phyloP scores from a whole-genome alignment of 2,113 vertebrate species.

The Andinoacara biseriatus region DNA sequence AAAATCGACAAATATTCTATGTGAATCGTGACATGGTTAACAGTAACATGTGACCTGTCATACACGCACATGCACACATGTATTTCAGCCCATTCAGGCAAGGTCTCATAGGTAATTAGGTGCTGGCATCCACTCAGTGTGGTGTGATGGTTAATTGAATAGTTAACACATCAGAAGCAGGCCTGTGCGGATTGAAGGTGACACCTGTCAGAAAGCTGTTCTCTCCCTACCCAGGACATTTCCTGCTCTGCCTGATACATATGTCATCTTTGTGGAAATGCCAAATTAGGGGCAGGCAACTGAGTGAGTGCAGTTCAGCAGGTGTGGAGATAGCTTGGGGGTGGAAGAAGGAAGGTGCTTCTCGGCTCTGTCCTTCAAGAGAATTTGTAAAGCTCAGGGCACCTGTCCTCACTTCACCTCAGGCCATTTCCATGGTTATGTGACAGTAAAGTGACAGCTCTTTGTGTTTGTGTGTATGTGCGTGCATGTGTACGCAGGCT shows the following conservation, averaged over 20 bases:
- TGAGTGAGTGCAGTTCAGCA: conserved; percentile 61
- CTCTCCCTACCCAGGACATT: conserved; percentile 63
- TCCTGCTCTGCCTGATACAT: conserved; percentile 67
- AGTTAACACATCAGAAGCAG: conserved; percentile 77
- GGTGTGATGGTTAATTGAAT: conserved; percentile 75
- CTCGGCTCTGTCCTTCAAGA: conserved; percentile 72
- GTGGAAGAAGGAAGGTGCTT: conserved; percentile 50
- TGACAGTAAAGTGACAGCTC: conserved; percentile 73
- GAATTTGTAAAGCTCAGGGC: conserved; percentile 69
- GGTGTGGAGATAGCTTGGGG: conserved; percentile 72
- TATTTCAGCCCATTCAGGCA: conserved; percentile 60
- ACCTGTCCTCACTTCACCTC: conserved; percentile 70
- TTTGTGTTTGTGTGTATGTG: conserved; percentile 37
- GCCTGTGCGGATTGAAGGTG: conserved; percentile 71
- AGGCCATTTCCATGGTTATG: conserved; percentile 67
- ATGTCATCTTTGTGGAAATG: conserved; percentile 71
- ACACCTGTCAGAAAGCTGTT: conserved; percentile 77
- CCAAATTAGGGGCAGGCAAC: conserved; percentile 73
- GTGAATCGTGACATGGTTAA: conserved; percentile 60
- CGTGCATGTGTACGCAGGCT: conserved; percentile 62
- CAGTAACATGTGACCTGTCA: conserved; percentile 74
- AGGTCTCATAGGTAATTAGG: conserved; percentile 76
- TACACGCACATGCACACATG: conserved; percentile 48
- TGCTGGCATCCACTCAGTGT: conserved; percentile 65
- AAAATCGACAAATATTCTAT: conserved; percentile 23